Conservation (phyloP, 2,797 vertebrate genomes). For the Esox masquinongy region DNA sequence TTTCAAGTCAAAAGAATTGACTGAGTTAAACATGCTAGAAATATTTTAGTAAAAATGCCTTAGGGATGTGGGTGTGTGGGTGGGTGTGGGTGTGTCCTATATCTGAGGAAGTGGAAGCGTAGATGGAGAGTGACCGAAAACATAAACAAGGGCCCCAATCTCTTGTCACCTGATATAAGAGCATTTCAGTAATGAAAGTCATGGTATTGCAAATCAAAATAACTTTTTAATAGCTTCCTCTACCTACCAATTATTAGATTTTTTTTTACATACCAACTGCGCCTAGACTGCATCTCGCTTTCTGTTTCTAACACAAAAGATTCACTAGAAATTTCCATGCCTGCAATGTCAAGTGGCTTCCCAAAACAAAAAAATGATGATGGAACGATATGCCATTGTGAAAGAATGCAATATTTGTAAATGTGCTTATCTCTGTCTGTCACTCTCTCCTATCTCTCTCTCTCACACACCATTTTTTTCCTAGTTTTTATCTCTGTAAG, state of each 20-base stretch:
- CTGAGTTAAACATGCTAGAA: no score
- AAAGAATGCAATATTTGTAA: not conserved
- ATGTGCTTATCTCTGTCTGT: not conserved
- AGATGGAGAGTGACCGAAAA: constrained; percentile 16
- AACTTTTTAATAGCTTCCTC: constrained; percentile 13
- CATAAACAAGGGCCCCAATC: constrained; percentile 20
- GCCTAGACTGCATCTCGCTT: constrained; percentile 22
- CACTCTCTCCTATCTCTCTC: not conserved
- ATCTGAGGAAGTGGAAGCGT: constrained; percentile 21
- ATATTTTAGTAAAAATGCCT: no score
- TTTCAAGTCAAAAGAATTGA: no score
- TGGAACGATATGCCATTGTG: not conserved
- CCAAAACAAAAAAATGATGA: constrained; percentile 21
- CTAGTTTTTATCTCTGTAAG: constrained; percentile 41
- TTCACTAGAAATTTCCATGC: constrained; percentile 11
- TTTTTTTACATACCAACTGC: constrained; percentile 30
- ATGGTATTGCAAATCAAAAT: constrained; percentile 20
- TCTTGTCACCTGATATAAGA: constrained; percentile 28
- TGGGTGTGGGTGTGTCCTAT: constrained; percentile 11
- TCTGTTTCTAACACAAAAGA: constrained; percentile 25
- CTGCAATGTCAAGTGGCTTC: constrained; percentile 13
- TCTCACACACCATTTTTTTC: constrained; percentile 17
- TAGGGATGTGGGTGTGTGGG: not conserved
- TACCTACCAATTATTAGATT: not conserved
- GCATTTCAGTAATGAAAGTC: constrained; percentile 24